Conservation (phyloP, 2,797 vertebrate species). For the Acanthis flammea region DNA sequence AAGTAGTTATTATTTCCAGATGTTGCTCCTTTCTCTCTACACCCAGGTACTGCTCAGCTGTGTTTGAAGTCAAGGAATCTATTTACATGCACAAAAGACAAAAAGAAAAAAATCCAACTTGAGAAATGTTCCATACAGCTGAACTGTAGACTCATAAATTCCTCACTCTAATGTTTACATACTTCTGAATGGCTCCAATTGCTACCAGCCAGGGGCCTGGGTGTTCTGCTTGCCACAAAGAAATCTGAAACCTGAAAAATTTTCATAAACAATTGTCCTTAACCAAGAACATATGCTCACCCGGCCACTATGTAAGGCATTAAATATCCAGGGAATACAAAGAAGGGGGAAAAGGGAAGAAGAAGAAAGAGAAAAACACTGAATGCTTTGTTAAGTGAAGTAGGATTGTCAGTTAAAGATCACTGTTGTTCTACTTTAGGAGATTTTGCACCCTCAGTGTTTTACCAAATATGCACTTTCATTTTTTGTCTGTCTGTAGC, state of each 20-base stretch:
- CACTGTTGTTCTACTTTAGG: background rate
- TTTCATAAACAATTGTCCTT: slow-evolving; percentile 69
- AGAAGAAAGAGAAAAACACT: slow-evolving; percentile 4
- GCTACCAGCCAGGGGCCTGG: slow-evolving; percentile 43
- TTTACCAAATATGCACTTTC: background rate
- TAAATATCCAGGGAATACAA: slow-evolving; percentile 26
- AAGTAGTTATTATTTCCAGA: slow-evolving; percentile 23
- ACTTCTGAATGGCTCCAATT: slow-evolving; percentile 45
- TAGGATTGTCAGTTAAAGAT: background rate
- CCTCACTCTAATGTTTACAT: slow-evolving; percentile 64
- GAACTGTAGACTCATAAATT: slow-evolving; percentile 60
- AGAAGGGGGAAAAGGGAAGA: background rate
- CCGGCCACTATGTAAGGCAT: slow-evolving; percentile 27
- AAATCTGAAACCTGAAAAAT: slow-evolving; percentile 68
- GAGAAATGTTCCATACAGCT: slow-evolving; percentile 7
- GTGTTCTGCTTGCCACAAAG: slow-evolving; percentile 54
- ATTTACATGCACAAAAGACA: background rate
- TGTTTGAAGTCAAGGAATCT: slow-evolving; percentile 35
- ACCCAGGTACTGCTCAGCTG: background rate
- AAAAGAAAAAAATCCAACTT: background rate
- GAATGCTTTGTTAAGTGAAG: slow-evolving; percentile 8
- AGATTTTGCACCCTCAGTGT: background rate
- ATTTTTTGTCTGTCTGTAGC: background rate
- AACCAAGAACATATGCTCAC: slow-evolving; percentile 69
- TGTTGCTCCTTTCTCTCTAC: background rate